These are phyloP conservation scores for Abrostola tripartita DNA, from an alignment of 2,888 invertebrate genomes.

Conservation along the genomic window DNA sequence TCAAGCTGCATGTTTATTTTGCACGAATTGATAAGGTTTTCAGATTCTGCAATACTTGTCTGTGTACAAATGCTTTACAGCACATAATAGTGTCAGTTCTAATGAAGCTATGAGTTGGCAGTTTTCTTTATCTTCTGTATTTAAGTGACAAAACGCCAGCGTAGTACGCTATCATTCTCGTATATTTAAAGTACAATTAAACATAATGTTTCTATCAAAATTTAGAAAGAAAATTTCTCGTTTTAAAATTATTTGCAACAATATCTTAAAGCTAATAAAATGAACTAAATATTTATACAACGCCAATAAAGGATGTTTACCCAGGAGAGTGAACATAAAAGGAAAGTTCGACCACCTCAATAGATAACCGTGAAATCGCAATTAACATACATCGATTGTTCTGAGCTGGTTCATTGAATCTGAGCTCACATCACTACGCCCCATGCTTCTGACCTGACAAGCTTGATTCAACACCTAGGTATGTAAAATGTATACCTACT, in stretches of 20 bases:
- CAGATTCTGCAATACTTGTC: slow-evolving; percentile 71
- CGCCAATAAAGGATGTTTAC: slow-evolving; percentile 53
- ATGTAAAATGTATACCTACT: not conserved
- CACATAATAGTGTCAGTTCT: slow-evolving; percentile 47
- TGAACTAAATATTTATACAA: slow-evolving; percentile 49
- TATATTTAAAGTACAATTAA: not conserved
- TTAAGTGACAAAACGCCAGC: slow-evolving; percentile 11
- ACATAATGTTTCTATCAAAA: not conserved
- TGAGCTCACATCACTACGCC: slow-evolving; percentile 55
- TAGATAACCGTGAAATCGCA: slow-evolving; percentile 73
- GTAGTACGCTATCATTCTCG: no score
- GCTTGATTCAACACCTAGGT: slow-evolving; percentile 47
- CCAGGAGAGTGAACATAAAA: slow-evolving; percentile 65
- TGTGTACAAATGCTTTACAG: slow-evolving; percentile 56
- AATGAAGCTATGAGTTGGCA: slow-evolving; percentile 47
- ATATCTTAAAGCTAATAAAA: slow-evolving; percentile 35
- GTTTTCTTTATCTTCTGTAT: slow-evolving; percentile 30
- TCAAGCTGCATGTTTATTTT: slow-evolving; percentile 72
- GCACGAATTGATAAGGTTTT: slow-evolving; percentile 79
- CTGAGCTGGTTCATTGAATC: slow-evolving; percentile 68
- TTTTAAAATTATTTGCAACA: slow-evolving; percentile 6
- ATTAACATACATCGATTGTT: slow-evolving; percentile 78
- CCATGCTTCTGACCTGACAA: slow-evolving; percentile 63
- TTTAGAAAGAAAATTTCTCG: not conserved
- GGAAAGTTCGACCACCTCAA: slow-evolving; percentile 74